These are phyloP conservation scores for Leucoma salicis DNA, from an alignment of 2,888 invertebrate genomes.

Conservation along the genomic window DNA sequence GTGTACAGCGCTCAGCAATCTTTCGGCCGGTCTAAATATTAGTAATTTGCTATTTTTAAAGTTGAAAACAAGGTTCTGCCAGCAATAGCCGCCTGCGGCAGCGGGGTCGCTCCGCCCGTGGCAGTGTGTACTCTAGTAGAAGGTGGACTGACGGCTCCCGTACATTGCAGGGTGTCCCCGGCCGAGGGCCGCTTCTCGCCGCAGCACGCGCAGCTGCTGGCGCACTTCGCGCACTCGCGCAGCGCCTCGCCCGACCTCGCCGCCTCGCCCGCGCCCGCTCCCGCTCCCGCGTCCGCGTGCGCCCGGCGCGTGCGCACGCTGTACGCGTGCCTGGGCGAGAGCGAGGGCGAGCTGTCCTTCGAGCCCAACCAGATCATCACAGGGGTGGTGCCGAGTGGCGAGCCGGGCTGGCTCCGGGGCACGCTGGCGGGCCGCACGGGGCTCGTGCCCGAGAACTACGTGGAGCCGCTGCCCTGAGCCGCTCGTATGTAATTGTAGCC, in stretches of 20 bases:
- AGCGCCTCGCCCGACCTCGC: constrained; percentile 92
- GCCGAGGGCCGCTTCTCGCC: constrained; percentile 60
- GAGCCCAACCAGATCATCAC: constrained; percentile 99
- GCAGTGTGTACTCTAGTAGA: too few relatives aligned
- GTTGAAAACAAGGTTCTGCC: too few relatives aligned
- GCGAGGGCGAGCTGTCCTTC: constrained; percentile 98
- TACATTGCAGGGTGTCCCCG: constrained; percentile 11
- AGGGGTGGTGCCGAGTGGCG: constrained; percentile 95
- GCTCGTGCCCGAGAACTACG: constrained; percentile 97
- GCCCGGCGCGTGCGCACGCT: constrained; percentile 90
- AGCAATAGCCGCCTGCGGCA: background rate
- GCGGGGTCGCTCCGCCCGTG: constrained; percentile 14
- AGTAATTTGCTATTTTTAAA: too few relatives aligned
- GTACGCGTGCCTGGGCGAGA: constrained; percentile 97
- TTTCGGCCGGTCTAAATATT: too few relatives aligned
- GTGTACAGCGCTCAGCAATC: too few relatives aligned
- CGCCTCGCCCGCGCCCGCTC: constrained; percentile 82
- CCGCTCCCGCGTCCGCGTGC: constrained; percentile 16
- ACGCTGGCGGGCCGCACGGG: constrained; percentile 95
- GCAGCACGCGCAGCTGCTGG: constrained; percentile 67
- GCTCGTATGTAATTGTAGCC: too few relatives aligned
- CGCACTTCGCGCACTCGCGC: constrained; percentile 45
- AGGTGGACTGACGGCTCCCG: background rate
- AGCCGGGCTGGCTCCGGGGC: constrained; percentile 99
- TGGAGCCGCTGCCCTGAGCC: constrained; percentile 89